Percentiles rank a stretch among this genome's conserved stretches.
These are phyloP conservation scores for Vidua chalybeata DNA, from an alignment of 2,113 vertebrate species.

Conservation along the genomic window DNA sequence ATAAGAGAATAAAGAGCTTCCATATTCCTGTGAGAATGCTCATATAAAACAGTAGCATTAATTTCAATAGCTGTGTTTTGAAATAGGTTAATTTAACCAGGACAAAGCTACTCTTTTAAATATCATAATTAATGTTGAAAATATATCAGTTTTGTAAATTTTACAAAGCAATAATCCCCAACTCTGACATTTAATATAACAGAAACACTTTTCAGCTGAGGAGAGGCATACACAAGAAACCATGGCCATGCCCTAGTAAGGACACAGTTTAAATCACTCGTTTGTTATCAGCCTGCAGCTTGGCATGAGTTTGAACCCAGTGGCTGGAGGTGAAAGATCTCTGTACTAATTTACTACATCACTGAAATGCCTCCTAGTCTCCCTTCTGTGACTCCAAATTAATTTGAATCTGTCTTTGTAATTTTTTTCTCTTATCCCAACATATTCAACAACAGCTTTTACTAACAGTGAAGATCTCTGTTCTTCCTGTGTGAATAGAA, in stretches of 20 bases:
- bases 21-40: not conserved
- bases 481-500: not conserved
- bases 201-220: not conserved
- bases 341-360: constrained; percentile 32
- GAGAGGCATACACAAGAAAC: not conserved
- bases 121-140: not conserved
- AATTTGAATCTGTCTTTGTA: not conserved
- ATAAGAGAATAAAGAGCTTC: not conserved
- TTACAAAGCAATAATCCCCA: not conserved
- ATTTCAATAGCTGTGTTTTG: not conserved
- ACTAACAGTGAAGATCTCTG: not conserved
- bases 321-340: constrained; percentile 49
- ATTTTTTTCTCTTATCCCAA: not conserved
- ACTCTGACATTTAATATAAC: not conserved
- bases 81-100: not conserved
- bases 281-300: constrained; percentile 29
- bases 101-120: not conserved
- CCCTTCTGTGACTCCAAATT: not conserved
- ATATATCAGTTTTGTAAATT: not conserved
- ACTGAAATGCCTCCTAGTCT: constrained; percentile 31
- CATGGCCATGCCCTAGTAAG: not conserved
- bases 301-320: constrained; percentile 19
- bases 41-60: not conserved
- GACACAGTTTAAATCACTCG: not conserved
- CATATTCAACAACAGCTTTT: not conserved